phyloP scores from a whole-genome alignment of 2,113 vertebrate species.

The Poicephalus gulielmi region DNA sequence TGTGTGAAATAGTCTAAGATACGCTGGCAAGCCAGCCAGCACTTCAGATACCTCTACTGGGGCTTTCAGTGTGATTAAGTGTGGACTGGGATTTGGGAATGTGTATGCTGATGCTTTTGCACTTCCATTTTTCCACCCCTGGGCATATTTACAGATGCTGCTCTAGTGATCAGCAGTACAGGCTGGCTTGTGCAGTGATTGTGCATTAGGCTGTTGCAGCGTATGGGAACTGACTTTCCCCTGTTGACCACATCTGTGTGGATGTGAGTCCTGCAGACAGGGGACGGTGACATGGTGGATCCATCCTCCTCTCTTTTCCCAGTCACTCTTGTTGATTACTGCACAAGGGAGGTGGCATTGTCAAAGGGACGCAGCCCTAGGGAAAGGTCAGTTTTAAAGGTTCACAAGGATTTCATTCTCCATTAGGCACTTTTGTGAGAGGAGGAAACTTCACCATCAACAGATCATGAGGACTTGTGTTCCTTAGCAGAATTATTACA shows the following conservation, averaged over 20 bases:
- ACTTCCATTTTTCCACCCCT: neutral
- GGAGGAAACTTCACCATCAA: neutral
- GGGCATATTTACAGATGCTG: neutral
- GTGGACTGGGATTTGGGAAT: neutral
- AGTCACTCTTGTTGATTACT: neutral
- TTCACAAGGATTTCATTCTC: neutral
- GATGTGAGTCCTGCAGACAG: neutral
- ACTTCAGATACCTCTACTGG: neutral
- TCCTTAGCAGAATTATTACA: neutral
- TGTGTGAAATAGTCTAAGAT: neutral
- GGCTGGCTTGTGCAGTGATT: rapidly evolving
- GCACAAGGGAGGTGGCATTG: neutral
- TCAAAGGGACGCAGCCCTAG: neutral
- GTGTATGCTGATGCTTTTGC: neutral
- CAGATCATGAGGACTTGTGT: neutral
- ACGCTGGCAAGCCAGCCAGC: neutral
- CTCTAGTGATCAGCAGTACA: neutral
- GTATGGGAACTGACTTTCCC: neutral
- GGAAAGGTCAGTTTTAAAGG: neutral
- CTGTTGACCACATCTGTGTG: neutral
- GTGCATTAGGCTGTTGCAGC: neutral
- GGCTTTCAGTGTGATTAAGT: neutral
- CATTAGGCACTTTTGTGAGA: neutral
- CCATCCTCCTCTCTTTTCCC: neutral
- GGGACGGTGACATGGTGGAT: neutral